Evolutionary conservation across 2,797 vertebrate genomes (phyloP), one percentile per base, ranked within the genome.

Genomic region (Rhyacichthys aspro): DNA sequence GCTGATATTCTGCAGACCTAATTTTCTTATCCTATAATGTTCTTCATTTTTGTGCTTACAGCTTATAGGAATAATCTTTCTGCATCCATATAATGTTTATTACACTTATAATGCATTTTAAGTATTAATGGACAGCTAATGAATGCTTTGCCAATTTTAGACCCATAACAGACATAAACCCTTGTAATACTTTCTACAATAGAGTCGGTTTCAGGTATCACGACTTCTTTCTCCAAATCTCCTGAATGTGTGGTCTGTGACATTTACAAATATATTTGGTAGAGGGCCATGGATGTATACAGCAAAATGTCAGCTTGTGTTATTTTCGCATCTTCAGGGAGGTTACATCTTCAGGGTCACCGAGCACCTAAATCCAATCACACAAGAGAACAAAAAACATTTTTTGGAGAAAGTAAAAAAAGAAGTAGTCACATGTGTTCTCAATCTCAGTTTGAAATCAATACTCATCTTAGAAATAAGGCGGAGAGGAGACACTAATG

Each of bases 401-500:
- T 52, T 34, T 6, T 14, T 12, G 12, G 45, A 34, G 42, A 10
- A 28, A 48, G 60, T 23, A 70, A 52, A 37, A 7, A 8, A 39
- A 39, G 46, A 45, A 63, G 43, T 50, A 59, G 69, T 54, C 68
- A 62, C 80, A 84, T 83, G 72, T 76, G 78, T 43, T 44, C 38
- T 61, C 60, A 63, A 84, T 43, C 38, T 61, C 60, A 63, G 85
- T 79, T 83, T 28, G 39, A 81, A 83, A 83, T 83, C 74, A 76
- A 83, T 81, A 75, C 19, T 43, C 17, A 41, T 61, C 63, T 67
- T 33, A 41, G 81, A 83, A 73, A 78, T 47, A 55, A 73, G 38
- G n/a, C 39, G 7, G 7, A 8, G 55, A 73, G 54, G 63, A 74
- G 52, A 70, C 76, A 78, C 52, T 47, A 59, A 79, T 71, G 64